phyloP scores from a whole-genome alignment of 2,113 vertebrate species.

The Glaucidium brasilianum region DNA sequence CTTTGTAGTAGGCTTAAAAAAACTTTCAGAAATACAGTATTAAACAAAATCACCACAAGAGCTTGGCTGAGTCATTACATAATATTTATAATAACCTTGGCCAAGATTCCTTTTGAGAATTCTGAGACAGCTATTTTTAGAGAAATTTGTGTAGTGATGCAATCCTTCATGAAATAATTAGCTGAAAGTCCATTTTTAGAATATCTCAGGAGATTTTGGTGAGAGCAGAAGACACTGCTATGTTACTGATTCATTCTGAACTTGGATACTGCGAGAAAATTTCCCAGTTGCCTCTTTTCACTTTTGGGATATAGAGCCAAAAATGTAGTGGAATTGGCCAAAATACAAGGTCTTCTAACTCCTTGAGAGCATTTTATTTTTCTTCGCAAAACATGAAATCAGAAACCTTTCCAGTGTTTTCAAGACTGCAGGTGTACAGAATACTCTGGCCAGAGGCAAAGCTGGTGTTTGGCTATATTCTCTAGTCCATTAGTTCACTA shows the following conservation, averaged over 20 bases:
- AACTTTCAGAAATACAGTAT: not conserved
- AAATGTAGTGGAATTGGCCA: constrained; percentile 57
- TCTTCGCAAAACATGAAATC: constrained; percentile 56
- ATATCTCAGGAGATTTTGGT: constrained; percentile 50
- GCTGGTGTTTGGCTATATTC: constrained; percentile 41
- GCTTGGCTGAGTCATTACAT: constrained; percentile 12
- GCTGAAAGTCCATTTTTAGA: constrained; percentile 51
- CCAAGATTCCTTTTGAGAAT: constrained; percentile 45
- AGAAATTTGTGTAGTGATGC: constrained; percentile 49
- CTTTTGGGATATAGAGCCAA: constrained; percentile 48
- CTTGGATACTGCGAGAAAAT: constrained; percentile 40
- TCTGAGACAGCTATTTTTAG: constrained; percentile 44
- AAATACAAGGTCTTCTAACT: constrained; percentile 41
- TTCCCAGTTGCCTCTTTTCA: constrained; percentile 69
- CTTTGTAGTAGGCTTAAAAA: not conserved
- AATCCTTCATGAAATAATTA: constrained; percentile 58
- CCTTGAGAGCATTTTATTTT: constrained; percentile 60
- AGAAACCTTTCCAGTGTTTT: constrained; percentile 60
- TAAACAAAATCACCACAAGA: not conserved
- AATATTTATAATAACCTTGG: constrained; percentile 8
- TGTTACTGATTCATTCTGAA: constrained; percentile 65
- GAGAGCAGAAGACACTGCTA: constrained; percentile 48
- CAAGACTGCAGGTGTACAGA: constrained; percentile 68
- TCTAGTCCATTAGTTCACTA: not conserved
- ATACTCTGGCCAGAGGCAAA: constrained; percentile 51